Conservation (phyloP, 2,113 vertebrate species). For the Phaetusa simplex region DNA sequence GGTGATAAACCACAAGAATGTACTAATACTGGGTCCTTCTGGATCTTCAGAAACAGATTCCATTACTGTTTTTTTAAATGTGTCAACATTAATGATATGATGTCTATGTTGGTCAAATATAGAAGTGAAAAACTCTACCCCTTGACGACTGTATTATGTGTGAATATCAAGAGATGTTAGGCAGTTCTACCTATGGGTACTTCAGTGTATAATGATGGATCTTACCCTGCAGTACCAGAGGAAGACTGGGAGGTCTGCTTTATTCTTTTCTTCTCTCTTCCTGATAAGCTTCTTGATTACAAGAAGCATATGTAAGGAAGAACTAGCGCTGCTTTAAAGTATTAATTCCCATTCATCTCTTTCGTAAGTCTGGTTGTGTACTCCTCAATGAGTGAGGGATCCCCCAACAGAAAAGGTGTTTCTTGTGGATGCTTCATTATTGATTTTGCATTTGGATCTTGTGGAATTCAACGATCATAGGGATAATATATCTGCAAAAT, state of each 20-base stretch:
- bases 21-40: not conserved
- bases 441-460: not conserved
- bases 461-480: not conserved
- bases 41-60: not conserved
- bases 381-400: not conserved
- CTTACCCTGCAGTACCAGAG: not conserved
- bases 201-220: not conserved
- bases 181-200: not conserved
- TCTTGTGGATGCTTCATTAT: not conserved
- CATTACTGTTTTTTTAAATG: not conserved
- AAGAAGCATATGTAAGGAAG: not conserved
- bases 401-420: not conserved
- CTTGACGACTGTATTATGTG: not conserved
- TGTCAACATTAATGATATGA: accelerated
- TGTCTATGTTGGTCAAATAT: not conserved
- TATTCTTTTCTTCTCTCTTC: not conserved
- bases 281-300: not conserved
- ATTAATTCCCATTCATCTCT: not conserved
- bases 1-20: not conserved
- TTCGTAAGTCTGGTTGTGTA: not conserved
- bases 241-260: not conserved
- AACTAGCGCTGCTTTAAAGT: not conserved
- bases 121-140: not conserved
- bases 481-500: not conserved
- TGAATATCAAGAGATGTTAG: not conserved